These are phyloP conservation scores for Drosophila virilis DNA, from an alignment of 1,140 invertebrate genomes.

Conservation along the genomic window DNA sequence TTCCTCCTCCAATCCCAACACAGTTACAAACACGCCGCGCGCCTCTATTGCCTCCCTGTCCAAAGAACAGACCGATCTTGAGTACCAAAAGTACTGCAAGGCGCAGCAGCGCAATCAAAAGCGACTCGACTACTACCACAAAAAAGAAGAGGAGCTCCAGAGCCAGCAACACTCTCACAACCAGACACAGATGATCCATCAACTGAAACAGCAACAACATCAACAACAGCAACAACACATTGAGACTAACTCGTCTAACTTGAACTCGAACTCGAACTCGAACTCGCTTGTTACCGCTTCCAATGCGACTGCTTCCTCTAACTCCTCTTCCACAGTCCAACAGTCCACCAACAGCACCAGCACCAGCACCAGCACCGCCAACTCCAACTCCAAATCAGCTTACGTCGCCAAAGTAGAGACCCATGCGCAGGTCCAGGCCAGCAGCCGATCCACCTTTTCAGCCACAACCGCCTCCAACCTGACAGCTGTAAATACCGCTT, in stretches of 20 bases:
- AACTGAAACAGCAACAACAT: neutral
- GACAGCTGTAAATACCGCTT: conserved; percentile 44
- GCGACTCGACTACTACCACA: conserved; percentile 71
- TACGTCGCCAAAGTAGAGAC: conserved; percentile 31
- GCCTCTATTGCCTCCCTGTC: conserved; percentile 58
- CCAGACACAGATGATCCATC: conserved; percentile 23
- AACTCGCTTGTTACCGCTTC: conserved; percentile 50
- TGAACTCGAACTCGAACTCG: conserved; percentile 29
- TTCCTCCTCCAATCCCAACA: conserved; percentile 46
- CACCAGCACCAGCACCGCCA: conserved; percentile 12
- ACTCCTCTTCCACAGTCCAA: conserved; percentile 83
- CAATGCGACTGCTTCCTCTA: conserved; percentile 74
- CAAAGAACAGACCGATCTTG: conserved; percentile 61
- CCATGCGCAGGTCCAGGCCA: conserved; percentile 30
- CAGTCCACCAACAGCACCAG: conserved; percentile 48
- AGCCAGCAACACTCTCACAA: conserved; percentile 39
- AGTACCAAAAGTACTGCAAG: conserved; percentile 73
- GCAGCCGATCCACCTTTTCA: conserved; percentile 36
- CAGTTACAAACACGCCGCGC: conserved; percentile 54
- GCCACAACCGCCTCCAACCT: conserved; percentile 14
- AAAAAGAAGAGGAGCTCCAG: conserved; percentile 76
- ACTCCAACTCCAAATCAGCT: conserved; percentile 21
- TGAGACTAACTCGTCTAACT: conserved; percentile 39
- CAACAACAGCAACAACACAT: conserved; percentile 20
- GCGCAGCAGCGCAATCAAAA: conserved; percentile 79